phyloP scores from a whole-genome alignment of 1,140 invertebrate genomes.

The Hermetia illucens region DNA sequence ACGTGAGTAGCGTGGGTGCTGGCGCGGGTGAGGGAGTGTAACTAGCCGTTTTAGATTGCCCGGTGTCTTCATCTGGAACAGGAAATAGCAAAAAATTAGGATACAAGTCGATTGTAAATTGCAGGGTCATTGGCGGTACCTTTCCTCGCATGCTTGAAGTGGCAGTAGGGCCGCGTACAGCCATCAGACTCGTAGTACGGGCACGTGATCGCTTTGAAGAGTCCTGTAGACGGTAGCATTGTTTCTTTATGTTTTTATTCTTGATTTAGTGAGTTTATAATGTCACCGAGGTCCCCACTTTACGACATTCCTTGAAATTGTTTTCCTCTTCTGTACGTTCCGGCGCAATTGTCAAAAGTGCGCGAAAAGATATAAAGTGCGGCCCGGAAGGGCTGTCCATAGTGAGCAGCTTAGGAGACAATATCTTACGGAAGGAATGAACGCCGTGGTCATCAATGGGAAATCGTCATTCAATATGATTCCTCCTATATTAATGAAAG shows the following conservation, averaged over 20 bases:
- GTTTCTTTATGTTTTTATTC: constrained; percentile 2
- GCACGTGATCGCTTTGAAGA: constrained; percentile 68
- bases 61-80: constrained; percentile 3
- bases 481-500: no score
- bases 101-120: not conserved
- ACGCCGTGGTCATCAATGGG: no score
- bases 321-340: no score
- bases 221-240: constrained; percentile 78
- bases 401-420: no score
- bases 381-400: no score
- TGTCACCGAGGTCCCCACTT: no score
- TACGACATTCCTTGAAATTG: no score
- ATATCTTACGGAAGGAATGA: no score
- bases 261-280: not conserved
- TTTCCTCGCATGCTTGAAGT: constrained; percentile 68
- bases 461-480: no score
- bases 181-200: constrained; percentile 63
- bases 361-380: no score
- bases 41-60: constrained; percentile 18
- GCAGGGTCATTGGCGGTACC: constrained; percentile 28
- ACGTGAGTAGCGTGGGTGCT: constrained; percentile 8
- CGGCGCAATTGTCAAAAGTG: no score
- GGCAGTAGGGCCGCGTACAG: constrained; percentile 78
- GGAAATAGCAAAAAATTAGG: constrained; percentile 5
- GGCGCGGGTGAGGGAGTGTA: constrained; percentile 34